Conservation (phyloP, 2,113 vertebrate genomes). For the cat (Felis catus) region F.catus_Fca126_mat1.0 CM031420.1:132750501-132751000, state of each 20-base stretch:
- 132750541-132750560: not conserved
- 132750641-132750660: not conserved
- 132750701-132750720: not conserved
- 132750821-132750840: conserved; percentile 29
- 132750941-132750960: rapidly evolving
- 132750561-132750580: conserved; percentile 6
- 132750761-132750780: not conserved
- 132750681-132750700: not conserved
- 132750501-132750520: not conserved
- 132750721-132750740: not conserved
- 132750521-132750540: not conserved
- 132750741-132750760: not conserved
- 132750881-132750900: not conserved
- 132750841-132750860: not conserved
- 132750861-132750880: not conserved
- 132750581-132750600: not conserved
- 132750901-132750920: not conserved
- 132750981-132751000: not conserved
- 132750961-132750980: not conserved
- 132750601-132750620: not conserved
- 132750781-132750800: not conserved
- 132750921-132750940: not conserved
- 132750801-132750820: not conserved
- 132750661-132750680: not conserved
- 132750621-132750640: conserved; percentile 11